A percentile compares a stretch with the other conserved stretches of the same genome.
These are phyloP conservation scores for Rhinichthys klamathensis DNA, from an alignment of 2,113 vertebrate species.

Conservation along the genomic window DNA sequence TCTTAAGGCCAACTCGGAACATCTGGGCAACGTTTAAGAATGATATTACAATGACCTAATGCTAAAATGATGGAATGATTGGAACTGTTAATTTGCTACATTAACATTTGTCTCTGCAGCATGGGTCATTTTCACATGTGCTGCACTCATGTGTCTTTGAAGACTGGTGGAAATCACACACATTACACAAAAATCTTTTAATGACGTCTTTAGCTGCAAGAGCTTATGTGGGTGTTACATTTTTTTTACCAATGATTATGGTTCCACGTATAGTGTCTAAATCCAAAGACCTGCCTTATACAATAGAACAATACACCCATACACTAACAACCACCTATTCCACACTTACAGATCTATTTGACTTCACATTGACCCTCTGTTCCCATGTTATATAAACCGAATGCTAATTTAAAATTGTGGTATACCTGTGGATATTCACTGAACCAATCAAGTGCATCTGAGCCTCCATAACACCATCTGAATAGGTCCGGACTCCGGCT, in stretches of 20 bases:
- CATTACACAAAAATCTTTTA: neutral
- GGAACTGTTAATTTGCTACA: slow-evolving; percentile 27
- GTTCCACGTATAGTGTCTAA: slow-evolving; percentile 15
- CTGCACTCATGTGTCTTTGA: slow-evolving; percentile 26
- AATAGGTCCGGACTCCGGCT: slow-evolving; percentile 47
- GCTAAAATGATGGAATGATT: slow-evolving; percentile 23
- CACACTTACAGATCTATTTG: slow-evolving; percentile 2
- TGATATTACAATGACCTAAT: slow-evolving; percentile 29
- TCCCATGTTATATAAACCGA: slow-evolving; percentile 55
- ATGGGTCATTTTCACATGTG: slow-evolving; percentile 32
- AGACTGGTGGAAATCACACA: neutral
- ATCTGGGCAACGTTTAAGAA: slow-evolving; percentile 30
- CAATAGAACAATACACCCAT: slow-evolving; percentile 12
- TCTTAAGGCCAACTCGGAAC: slow-evolving; percentile 1
- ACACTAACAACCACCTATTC: neutral
- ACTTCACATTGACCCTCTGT: neutral
- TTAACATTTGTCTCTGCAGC: slow-evolving; percentile 22
- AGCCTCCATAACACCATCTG: slow-evolving; percentile 32
- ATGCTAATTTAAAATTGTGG: slow-evolving; percentile 64
- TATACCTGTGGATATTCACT: slow-evolving; percentile 47
- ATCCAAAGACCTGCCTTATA: slow-evolving; percentile 21
- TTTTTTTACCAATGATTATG: slow-evolving; percentile 20
- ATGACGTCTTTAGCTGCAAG: neutral
- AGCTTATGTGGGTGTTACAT: slow-evolving; percentile 9
- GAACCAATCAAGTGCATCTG: slow-evolving; percentile 59